Evolutionary conservation across 2,797 vertebrate genomes (phyloP).

Genomic region (Ispidina lecontei): DNA sequence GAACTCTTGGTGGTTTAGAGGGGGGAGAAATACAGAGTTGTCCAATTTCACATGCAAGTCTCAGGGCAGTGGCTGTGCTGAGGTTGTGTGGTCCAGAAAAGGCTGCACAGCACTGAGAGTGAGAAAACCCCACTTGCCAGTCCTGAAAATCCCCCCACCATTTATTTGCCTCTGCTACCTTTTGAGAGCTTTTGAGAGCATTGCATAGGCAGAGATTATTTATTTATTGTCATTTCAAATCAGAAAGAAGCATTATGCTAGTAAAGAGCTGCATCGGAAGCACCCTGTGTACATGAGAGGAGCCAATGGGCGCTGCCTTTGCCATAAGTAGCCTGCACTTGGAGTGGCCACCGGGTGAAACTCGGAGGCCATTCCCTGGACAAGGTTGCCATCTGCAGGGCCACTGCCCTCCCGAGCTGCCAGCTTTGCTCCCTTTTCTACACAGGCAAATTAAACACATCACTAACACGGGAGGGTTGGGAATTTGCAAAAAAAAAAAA

Average conservation of each 20-base stretch:
- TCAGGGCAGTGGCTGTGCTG: neutral
- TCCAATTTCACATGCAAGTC: neutral
- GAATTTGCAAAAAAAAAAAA: too few species aligned
- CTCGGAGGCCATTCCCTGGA: conserved; percentile 23
- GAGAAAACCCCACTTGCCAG: neutral
- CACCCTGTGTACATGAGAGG: neutral
- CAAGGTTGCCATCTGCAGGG: conserved; percentile 76
- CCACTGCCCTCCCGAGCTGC: neutral
- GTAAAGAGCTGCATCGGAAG: neutral
- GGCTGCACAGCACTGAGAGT: neutral
- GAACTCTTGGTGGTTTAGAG: neutral
- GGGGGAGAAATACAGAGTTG: neutral
- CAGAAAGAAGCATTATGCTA: neutral
- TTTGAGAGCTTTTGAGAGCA: neutral
- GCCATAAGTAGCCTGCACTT: neutral
- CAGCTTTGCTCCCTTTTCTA: neutral
- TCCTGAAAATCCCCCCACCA: neutral
- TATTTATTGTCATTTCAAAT: neutral
- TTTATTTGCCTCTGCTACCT: neutral
- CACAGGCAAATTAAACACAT: neutral
- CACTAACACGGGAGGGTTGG: neutral
- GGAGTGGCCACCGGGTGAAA: fast-evolving
- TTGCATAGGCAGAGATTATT: neutral
- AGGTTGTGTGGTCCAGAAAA: neutral
- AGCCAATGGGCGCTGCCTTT: neutral